Conservation (phyloP, 2,797 vertebrate species). For the Lemur catta region DNA sequence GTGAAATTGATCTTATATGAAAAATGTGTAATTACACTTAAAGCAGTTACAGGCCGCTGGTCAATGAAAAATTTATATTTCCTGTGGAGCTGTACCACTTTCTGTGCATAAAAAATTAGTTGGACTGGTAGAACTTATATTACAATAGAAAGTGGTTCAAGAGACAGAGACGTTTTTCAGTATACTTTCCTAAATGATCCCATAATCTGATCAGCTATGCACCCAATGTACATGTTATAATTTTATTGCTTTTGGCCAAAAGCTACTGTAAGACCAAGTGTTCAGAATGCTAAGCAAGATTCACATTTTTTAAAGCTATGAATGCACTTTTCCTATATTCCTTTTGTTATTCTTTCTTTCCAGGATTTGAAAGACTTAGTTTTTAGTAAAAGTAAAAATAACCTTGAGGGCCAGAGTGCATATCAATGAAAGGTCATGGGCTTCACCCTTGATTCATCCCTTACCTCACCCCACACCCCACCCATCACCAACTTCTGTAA, state of each 20-base stretch:
- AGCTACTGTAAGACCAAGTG: slow-evolving; percentile 3
- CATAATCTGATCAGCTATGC: slow-evolving; percentile 26
- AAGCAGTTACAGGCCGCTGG: slow-evolving; percentile 56
- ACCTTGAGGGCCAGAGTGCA: background rate
- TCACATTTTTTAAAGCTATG: slow-evolving; percentile 26
- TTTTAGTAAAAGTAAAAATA: slow-evolving; percentile 37
- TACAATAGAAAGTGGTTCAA: slow-evolving; percentile 49
- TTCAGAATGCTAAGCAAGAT: slow-evolving; percentile 48
- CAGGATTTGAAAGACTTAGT: slow-evolving; percentile 4
- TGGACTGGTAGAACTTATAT: slow-evolving; percentile 47
- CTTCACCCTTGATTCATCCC: background rate
- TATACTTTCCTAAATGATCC: slow-evolving; percentile 55
- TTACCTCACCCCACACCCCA: background rate
- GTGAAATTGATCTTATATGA: slow-evolving; percentile 62
- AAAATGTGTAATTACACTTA: slow-evolving; percentile 71
- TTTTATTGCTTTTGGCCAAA: slow-evolving; percentile 61
- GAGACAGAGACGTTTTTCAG: slow-evolving; percentile 56
- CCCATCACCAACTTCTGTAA: background rate
- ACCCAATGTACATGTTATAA: background rate
- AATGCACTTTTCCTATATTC: background rate
- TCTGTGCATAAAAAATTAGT: slow-evolving; percentile 64
- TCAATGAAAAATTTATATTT: slow-evolving; percentile 55
- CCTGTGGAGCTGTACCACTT: slow-evolving; percentile 52
- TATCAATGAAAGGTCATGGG: background rate
- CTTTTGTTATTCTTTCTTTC: slow-evolving; percentile 7